Percentiles rank a stretch among this genome's conserved stretches.
Evolutionary conservation across 2,113 vertebrate species (phyloP).

Genomic region (Andinoacara biseriatus): DNA sequence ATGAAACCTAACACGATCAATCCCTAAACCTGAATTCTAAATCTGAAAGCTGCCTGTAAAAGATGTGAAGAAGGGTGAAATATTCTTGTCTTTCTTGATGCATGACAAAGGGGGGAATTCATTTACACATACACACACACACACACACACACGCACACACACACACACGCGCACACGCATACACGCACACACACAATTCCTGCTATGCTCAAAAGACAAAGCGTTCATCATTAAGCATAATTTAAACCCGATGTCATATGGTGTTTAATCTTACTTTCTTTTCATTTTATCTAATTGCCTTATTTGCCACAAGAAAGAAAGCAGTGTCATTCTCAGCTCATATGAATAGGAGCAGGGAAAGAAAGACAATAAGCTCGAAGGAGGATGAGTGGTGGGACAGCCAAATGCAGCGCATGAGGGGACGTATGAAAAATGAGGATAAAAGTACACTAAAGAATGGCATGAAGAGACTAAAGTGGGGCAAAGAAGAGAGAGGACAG

Average conservation of each 20-base stretch:
- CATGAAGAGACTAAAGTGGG: conserved; percentile 48
- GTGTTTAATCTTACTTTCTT: conserved; percentile 45
- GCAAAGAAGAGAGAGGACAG: conserved; percentile 46
- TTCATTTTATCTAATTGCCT: conserved; percentile 33
- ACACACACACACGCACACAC: background rate
- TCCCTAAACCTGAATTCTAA: background rate
- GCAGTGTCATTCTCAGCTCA: background rate
- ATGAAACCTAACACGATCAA: background rate
- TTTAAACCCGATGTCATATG: conserved; percentile 44
- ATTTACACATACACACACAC: conserved; percentile 26
- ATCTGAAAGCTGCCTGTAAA: conserved; percentile 5
- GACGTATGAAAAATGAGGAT: conserved; percentile 7
- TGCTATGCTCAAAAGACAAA: conserved; percentile 33
- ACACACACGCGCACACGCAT: too few species aligned
- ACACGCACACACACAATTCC: conserved; percentile 8
- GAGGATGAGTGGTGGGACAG: conserved; percentile 23
- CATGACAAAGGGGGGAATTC: conserved; percentile 42
- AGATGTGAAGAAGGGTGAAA: background rate
- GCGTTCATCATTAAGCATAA: conserved; percentile 45
- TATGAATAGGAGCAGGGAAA: conserved; percentile 16
- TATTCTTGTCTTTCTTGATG: conserved; percentile 3
- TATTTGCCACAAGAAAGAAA: conserved; percentile 21
- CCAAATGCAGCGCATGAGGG: conserved; percentile 14
- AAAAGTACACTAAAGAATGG: conserved; percentile 10
- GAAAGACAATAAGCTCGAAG: conserved; percentile 4